phyloP scores from a whole-genome alignment of 1,140 invertebrate species.

The Drosophila rufa region DNA sequence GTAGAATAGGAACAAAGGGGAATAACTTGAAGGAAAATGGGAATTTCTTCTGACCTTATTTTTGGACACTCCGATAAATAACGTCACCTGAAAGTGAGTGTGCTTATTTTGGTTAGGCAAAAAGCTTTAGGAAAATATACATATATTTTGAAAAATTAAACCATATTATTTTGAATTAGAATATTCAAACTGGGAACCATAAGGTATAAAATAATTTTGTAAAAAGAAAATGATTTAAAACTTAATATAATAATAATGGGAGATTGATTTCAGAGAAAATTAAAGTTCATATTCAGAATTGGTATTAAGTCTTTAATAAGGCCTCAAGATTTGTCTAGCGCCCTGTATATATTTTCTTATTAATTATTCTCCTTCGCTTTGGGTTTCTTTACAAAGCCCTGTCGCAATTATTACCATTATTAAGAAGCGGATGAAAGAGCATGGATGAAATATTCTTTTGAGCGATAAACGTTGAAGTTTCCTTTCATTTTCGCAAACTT shows the following conservation, averaged over 20 bases:
- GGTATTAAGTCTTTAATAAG: too few species aligned
- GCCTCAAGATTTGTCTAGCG: neutral
- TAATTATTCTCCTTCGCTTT: neutral
- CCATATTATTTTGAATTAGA: too few species aligned
- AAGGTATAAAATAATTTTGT: too few species aligned
- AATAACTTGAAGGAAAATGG: slow-evolving; percentile 6
- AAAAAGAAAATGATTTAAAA: too few species aligned
- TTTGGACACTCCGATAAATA: slow-evolving; percentile 18
- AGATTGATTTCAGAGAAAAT: too few species aligned
- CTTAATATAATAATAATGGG: too few species aligned
- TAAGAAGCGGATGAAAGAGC: slow-evolving; percentile 14
- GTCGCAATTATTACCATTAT: slow-evolving; percentile 35
- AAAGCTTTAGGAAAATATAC: neutral
- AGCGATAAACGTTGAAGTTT: slow-evolving; percentile 39
- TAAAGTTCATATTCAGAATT: too few species aligned
- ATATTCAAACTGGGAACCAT: too few species aligned
- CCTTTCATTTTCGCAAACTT: slow-evolving; percentile 40
- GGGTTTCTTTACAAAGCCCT: slow-evolving; percentile 8
- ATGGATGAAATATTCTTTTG: slow-evolving; percentile 26
- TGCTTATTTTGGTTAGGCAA: neutral
- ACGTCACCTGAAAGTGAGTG: slow-evolving; percentile 8
- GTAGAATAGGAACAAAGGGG: slow-evolving; percentile 8
- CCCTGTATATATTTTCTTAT: neutral
- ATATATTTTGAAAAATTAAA: too few species aligned
- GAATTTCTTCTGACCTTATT: slow-evolving; percentile 28